Base-by-base conservation (phyloP, 2,888 invertebrate genomes). In the Tenthredo distinguenda region DNA sequence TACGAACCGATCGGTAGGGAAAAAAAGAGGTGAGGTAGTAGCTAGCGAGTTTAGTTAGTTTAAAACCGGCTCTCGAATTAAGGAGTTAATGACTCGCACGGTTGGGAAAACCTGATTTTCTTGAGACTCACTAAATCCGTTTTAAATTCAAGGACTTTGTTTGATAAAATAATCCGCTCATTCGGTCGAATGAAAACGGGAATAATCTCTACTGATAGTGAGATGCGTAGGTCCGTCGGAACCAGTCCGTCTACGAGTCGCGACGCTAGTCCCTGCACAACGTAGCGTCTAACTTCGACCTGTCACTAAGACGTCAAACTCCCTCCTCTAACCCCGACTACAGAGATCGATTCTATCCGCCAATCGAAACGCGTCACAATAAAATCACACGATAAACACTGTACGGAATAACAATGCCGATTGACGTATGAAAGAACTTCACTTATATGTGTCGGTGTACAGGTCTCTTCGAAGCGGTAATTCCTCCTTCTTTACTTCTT, bases 241-340 rank as follows among this genome's bases (percentile, higher is more conserved):
- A 83, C 68, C 68, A 71, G 68, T 83, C 68, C 34, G 50, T 71
- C 31, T 68, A 50, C 68, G 31, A 83, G 47, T 68, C 40, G 31
- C 83, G 65, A 71, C 9, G 47, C 68, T 83, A 83, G 83, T 83
- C 68, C n/a, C 81, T n/a, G 18, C 47, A 31, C 43, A 47, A 62
- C 68, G 83, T 71, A 65, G 47, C 71, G n/a, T 40, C 68, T 47
- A 83, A 40, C 12, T 68, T 68, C 68, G 50, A 83, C 43, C 47
- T 83, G 68, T 71, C 83, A 65, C 83, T n/a, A 71, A 83, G 83
- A 65, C 68, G 83, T 65, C 83, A 68, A 71, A 83, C 83, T 81
- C 62, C 81, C 81, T 81, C 47, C 81, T 81, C 81, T 62, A 62
- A 12, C 81, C 12, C 34, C 12, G 72, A 21, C 26, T 18, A 34